A percentile compares a stretch with the other conserved stretches of the same genome.
These are phyloP conservation scores for Chloroceryle aenea DNA, from an alignment of 2,113 vertebrate genomes.

Conservation along the genomic window DNA sequence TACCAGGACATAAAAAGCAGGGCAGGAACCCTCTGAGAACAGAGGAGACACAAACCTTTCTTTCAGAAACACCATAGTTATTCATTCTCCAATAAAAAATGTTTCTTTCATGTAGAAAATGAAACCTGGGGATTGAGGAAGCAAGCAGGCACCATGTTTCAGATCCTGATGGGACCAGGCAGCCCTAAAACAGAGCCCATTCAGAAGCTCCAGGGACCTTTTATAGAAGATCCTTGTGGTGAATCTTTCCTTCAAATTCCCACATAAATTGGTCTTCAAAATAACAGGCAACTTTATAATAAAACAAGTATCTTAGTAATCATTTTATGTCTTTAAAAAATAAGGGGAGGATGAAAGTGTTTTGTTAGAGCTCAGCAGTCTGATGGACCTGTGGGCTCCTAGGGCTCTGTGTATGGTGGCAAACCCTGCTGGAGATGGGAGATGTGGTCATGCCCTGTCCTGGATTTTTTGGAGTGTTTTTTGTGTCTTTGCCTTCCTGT, in stretches of 20 bases:
- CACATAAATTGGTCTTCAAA: not conserved
- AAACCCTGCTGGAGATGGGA: not conserved
- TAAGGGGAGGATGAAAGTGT: not conserved
- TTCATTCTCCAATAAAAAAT: not conserved
- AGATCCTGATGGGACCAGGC: fast-evolving
- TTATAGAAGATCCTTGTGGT: not conserved
- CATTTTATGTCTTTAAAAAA: not conserved
- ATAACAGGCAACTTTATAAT: not conserved
- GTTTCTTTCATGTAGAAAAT: not conserved
- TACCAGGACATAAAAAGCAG: not conserved
- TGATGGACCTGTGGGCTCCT: fast-evolving
- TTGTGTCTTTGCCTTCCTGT: not conserved
- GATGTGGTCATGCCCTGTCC: fast-evolving
- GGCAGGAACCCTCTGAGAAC: not conserved
- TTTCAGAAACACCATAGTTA: not conserved
- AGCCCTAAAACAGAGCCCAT: not conserved
- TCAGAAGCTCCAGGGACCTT: not conserved
- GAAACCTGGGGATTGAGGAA: not conserved
- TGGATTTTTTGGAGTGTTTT: not conserved
- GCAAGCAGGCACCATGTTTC: not conserved
- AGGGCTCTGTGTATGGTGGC: not conserved
- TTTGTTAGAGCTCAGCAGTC: fast-evolving
- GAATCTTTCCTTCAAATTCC: not conserved
- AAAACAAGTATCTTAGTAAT: not conserved
- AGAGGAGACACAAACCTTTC: not conserved